Base-by-base conservation (phyloP, 2,888 invertebrate genomes). In the Nymphalis urticae region DNA sequence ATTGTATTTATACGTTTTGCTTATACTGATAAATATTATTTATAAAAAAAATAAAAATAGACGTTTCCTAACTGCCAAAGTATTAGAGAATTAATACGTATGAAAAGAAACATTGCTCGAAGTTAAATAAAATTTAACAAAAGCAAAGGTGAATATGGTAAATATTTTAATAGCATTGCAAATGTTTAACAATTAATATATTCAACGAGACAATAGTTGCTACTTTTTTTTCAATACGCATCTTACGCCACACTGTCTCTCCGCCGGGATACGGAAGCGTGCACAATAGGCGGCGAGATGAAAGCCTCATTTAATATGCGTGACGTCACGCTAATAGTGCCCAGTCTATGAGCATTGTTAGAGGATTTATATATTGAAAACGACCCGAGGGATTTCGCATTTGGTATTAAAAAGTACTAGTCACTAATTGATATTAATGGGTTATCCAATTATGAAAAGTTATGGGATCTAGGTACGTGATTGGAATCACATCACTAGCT, bases 221-320 rank as follows among this genome's bases (percentile, higher is more conserved):
- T 62, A 27, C 50, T 68, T 71, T 62, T 59, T 32, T 32, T 36
- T 32, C 61, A 70, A 70, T 74, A 70, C 53, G 27, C 47, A 62
- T 69, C 65, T 75, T 76, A 73, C 50, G 61, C 66, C 75, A 56
- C 56, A 58, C 63, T 47, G 65, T 58, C 56, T 17, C 58, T 58
- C 17, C 42, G 21, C 36, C 42, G 67, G 83, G 78, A 86, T 80
- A 84, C 88, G 90, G 90, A 91, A 90, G 89, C 82, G 74, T 69
- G 80, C 85, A 90, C 90, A 90, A 90, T 90, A 80, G 89, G 78
- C 90, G 91, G 91, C 81, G 74, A 90, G 89, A 89, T 90, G 87
- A 90, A 90, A 90, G 90, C 82, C 56, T 77, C 80, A 77, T 82
- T 87, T 87, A 89, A 85, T 88, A 88, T 88, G 88, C 89, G 86